Evolutionary conservation across 2,797 vertebrate genomes (phyloP), one percentile per base, ranked within the genome.

Genomic region (Pseudocheirus occidentalis): DNA sequence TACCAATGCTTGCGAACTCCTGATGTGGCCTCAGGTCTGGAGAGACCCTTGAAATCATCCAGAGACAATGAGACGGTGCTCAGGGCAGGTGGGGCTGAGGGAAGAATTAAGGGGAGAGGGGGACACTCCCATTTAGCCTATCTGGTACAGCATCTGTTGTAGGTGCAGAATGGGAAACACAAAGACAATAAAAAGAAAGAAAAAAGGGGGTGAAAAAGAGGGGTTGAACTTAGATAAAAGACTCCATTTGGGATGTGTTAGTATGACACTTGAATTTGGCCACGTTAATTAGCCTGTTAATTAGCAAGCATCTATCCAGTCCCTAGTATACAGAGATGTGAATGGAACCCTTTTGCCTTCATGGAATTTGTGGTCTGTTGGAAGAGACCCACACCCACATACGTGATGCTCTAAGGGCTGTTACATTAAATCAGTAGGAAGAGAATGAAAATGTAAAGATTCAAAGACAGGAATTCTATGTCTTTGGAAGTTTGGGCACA

Each of bases 21-120:
- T 21, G 34, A 46, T 46, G n/a, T 81, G 10, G 21, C 18, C 93
- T 96, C 0, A 12, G 40, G 89, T 94, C 93, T 90, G 55, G 46
- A 54, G 94, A 91, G 94, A 91, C 52, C 73, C 93, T 46, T 81
- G 92, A 90, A 92, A n/a, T n/a, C 46, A 95, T 94, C 92, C 87
- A 90, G 93, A 91, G 93, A 92, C 55, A 93, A 0, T 89, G 89
- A 87, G 90, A 95, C 46, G 66, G 0, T 0, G 21, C 34, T n/a
- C 34, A 29, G 73, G 46, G 91, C 93, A 92, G n/a, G 93, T 58
- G 57, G 90, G 46, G 54, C 29, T 1, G 13, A 92, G 90, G 59
- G 29, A 81, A 58, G 55, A 95, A 90, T 90, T 57, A 46, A 93
- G 40, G n/a, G 66, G 21, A 87, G 92, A 96, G 90, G 57, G 95